Conservation (phyloP, 2,113 vertebrate species). For the Elephantulus edwardii region DNA sequence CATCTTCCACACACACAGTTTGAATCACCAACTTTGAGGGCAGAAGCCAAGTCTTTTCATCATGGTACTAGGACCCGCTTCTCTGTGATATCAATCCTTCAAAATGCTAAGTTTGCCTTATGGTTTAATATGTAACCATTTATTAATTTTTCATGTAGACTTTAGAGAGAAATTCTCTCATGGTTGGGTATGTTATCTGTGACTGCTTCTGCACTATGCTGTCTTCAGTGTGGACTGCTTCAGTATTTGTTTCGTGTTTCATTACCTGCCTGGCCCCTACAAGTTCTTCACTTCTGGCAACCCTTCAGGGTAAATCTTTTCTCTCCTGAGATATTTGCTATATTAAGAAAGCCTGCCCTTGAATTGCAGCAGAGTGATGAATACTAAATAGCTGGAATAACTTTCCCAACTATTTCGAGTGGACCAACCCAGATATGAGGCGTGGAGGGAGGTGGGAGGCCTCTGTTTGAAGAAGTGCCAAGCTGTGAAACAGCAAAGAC, state of each 20-base stretch:
- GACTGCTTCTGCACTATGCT: neutral
- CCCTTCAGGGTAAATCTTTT: neutral
- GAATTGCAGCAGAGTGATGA: neutral
- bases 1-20: too few relatives aligned
- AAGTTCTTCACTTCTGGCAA: conserved; percentile 15
- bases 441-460: neutral
- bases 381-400: neutral
- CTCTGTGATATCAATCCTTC: neutral
- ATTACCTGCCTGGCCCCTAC: neutral
- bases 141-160: neutral
- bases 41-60: too few relatives aligned
- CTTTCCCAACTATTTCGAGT: neutral
- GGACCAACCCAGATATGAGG: neutral
- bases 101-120: conserved; percentile 18
- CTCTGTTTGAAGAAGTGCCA: neutral
- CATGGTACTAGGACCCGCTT: too few relatives aligned
- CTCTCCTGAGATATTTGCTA: neutral
- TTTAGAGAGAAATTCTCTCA: neutral
- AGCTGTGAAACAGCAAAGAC: neutral
- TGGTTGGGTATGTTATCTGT: neutral
- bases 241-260: neutral
- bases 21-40: too few relatives aligned
- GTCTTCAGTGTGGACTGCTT: neutral
- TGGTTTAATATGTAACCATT: neutral
- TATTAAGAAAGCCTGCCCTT: neutral